Percentiles rank a stretch among this genome's conserved stretches.
phyloP scores from a whole-genome alignment of 1,140 invertebrate genomes.

The honey bee (Apis mellifera) region DNA sequence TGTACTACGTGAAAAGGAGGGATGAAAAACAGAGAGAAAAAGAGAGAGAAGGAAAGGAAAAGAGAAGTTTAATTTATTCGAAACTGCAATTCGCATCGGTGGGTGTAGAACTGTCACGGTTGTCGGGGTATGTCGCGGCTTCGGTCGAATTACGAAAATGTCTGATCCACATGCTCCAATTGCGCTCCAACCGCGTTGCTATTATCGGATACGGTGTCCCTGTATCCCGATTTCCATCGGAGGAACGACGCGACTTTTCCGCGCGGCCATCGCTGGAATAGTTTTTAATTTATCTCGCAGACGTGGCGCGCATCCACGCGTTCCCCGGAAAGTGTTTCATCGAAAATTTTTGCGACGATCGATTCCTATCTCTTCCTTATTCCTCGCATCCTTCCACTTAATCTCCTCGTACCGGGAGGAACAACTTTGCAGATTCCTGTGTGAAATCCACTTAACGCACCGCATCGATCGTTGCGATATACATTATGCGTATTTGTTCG shows the following conservation, averaged over 20 bases:
- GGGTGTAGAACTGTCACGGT: conserved; percentile 4
- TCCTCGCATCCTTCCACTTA: not conserved
- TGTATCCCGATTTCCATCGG: not conserved
- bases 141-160: conserved; percentile 25
- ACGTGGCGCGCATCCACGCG: not conserved
- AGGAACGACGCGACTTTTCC: not conserved
- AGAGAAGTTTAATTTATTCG: conserved; percentile 36
- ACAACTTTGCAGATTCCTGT: not conserved
- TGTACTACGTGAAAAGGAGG: not conserved
- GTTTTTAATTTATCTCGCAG: conserved; percentile 23
- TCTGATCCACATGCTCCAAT: conserved; percentile 3
- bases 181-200: conserved; percentile 1
- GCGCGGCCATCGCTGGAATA: not conserved
- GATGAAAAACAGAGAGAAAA: too few species aligned
- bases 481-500: not conserved
- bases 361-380: not conserved
- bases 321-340: not conserved
- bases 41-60: not conserved
- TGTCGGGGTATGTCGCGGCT: not conserved
- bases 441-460: not conserved
- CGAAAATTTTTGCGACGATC: not conserved
- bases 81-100: not conserved
- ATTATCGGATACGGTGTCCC: conserved; percentile 2
- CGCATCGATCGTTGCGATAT: too few species aligned
- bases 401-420: not conserved